Conservation (phyloP, 1,140 invertebrate genomes). For the Panagrolaimus sp. region DNA sequence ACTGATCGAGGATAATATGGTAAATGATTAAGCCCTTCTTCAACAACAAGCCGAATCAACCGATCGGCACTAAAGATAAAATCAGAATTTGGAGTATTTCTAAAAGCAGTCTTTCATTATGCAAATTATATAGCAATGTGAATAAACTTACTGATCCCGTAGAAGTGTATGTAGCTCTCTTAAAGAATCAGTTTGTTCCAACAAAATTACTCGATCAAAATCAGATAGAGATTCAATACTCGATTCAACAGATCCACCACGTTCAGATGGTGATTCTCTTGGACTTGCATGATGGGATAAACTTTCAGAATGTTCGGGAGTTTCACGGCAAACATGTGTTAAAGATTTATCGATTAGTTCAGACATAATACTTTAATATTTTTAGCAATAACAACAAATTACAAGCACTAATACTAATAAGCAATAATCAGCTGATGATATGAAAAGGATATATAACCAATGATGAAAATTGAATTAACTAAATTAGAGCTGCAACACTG, state of each 20-base stretch:
- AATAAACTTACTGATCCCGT: slow-evolving; percentile 71
- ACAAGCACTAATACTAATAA: too few relatives aligned
- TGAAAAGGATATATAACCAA: too few relatives aligned
- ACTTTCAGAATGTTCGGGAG: background rate
- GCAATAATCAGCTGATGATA: background rate
- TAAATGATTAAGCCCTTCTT: slow-evolving; percentile 93
- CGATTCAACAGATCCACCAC: background rate
- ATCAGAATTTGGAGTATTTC: slow-evolving; percentile 66
- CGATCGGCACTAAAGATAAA: slow-evolving; percentile 98
- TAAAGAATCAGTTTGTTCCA: slow-evolving; percentile 37
- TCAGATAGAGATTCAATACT: background rate
- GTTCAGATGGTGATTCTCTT: background rate
- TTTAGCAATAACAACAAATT: too few relatives aligned
- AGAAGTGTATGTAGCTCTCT: slow-evolving; percentile 89
- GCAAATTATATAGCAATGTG: background rate
- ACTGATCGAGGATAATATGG: slow-evolving; percentile 82
- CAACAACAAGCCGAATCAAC: slow-evolving; percentile 85
- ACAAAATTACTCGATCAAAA: slow-evolving; percentile 27
- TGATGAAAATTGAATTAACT: too few relatives aligned
- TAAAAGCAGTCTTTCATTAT: background rate
- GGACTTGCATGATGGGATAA: background rate
- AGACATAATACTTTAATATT: too few relatives aligned
- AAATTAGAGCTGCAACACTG: too few relatives aligned
- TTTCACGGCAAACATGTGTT: background rate
- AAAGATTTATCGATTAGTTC: background rate